Evolutionary conservation across 2,888 invertebrate species (phyloP), one percentile per base, ranked within the genome.

Genomic region (Ptycholaimellus sp.): DNA sequence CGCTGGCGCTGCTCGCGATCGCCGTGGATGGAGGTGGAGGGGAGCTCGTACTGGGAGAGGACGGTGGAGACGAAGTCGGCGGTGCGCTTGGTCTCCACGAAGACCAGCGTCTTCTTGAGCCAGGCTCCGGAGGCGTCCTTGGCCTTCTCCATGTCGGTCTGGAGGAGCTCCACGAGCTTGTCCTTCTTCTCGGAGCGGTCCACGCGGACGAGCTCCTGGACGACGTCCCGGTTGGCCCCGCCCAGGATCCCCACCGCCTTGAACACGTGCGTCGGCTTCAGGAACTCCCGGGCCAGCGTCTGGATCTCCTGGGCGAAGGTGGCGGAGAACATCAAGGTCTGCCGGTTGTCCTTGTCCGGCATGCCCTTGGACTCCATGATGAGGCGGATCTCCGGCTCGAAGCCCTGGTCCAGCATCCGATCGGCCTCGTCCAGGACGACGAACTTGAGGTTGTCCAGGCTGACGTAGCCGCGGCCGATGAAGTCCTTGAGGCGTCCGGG

Each of bases 161-260:
- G 63, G 11, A 81, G 59, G 11, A 80, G 61, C 42, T 73, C 72
- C 40, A 72, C 64, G 0, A 90, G 63, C 49, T 73, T 74, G 0
- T 69, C 64, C 41, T 74, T 69, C 51, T 85, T 87, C 32, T 74
- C 72, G 43, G 72, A 71, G 1, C 37, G 22, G 5, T 67, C 61
- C 1, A 63, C 61, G 41, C 59, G 48, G 36, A 56, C 17, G 14
- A 65, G 50, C n/a, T 64, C 66, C 57, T 93, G 93, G 38, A 74
- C 71, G 0, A 93, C 83, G 59, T 93, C 87, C 0, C 72, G 59
- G 50, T 81, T 83, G 6, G 90, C 90, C 1, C 82, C 79, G 1
- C 93, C 93, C 1, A 93, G 74, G 9, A 78, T 72, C 30, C 90
- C 93, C 16, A 90, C 75, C 0, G 78, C 70, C 6, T 87, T 68